Conservation (phyloP, 1,140 invertebrate genomes). For the Brachionus angularis region DNA sequence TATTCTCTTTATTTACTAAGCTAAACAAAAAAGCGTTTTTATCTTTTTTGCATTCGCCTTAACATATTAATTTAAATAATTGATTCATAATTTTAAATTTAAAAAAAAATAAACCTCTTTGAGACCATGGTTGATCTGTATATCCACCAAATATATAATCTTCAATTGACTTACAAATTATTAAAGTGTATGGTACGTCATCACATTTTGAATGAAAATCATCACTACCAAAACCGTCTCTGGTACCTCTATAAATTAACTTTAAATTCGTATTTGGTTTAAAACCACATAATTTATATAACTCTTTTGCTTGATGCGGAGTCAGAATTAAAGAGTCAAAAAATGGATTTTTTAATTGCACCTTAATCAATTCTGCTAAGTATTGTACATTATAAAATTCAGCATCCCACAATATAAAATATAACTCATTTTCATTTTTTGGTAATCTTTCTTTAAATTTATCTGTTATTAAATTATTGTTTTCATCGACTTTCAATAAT, state of each 20-base stretch:
- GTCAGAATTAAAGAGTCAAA: not conserved
- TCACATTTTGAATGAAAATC: conserved; percentile 31
- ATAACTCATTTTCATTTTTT: not conserved
- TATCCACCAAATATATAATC: conserved; percentile 34
- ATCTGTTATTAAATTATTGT: conserved; percentile 2
- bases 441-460: conserved; percentile 18
- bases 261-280: not conserved
- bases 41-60: conserved; percentile 3
- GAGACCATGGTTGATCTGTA: conserved; percentile 8
- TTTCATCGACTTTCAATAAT: not conserved
- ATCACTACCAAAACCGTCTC: conserved; percentile 3
- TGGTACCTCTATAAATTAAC: conserved; percentile 8
- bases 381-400: conserved; percentile 23
- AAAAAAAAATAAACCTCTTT: not conserved
- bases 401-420: not conserved
- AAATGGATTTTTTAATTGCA: conserved; percentile 21
- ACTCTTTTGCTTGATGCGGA: not conserved
- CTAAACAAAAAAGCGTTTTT: not conserved
- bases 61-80: not conserved
- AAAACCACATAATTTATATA: conserved; percentile 17
- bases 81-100: not conserved
- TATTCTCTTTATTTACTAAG: conserved; percentile 7
- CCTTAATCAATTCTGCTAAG: not conserved
- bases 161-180: not conserved
- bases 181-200: not conserved